Evolutionary conservation across 2,113 vertebrate species (phyloP).

Genomic region (Carassius gibelio): DNA sequence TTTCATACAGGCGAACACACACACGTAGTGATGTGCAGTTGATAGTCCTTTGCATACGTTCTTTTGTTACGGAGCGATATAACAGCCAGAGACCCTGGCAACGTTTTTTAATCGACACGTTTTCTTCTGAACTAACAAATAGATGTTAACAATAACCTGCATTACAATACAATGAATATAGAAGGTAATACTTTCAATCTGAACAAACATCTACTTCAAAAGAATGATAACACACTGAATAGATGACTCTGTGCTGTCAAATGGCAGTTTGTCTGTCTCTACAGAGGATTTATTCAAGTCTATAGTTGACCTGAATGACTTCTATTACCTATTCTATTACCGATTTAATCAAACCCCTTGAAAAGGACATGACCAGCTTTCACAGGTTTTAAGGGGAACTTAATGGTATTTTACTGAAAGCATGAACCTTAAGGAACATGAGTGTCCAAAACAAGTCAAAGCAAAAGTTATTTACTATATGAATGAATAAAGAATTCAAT

Average conservation of each 20-base stretch:
- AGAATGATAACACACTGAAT: background rate
- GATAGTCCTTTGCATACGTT: background rate
- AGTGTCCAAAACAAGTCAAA: background rate
- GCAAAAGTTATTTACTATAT: background rate
- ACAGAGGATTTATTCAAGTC: conserved; percentile 8
- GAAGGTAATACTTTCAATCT: background rate
- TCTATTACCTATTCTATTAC: conserved; percentile 34
- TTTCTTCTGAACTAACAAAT: background rate
- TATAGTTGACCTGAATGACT: conserved; percentile 23
- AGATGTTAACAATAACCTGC: conserved; percentile 8
- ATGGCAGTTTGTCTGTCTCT: background rate
- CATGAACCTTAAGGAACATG: background rate
- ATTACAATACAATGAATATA: conserved; percentile 19
- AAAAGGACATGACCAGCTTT: conserved; percentile 27
- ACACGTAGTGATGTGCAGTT: background rate
- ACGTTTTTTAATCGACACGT: background rate
- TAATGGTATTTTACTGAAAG: background rate
- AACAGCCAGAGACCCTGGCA: background rate
- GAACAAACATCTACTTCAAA: background rate
- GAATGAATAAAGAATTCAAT: background rate
- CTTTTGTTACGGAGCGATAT: conserved; percentile 12
- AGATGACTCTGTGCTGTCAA: conserved; percentile 1
- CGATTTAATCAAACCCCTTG: conserved; percentile 30
- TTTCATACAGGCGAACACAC: conserved; percentile 7
- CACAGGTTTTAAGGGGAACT: background rate